A percentile compares a stretch with the other conserved stretches of the same genome.
phyloP scores from a whole-genome alignment of 2,113 vertebrate species.

The Archilochus colubris region DNA sequence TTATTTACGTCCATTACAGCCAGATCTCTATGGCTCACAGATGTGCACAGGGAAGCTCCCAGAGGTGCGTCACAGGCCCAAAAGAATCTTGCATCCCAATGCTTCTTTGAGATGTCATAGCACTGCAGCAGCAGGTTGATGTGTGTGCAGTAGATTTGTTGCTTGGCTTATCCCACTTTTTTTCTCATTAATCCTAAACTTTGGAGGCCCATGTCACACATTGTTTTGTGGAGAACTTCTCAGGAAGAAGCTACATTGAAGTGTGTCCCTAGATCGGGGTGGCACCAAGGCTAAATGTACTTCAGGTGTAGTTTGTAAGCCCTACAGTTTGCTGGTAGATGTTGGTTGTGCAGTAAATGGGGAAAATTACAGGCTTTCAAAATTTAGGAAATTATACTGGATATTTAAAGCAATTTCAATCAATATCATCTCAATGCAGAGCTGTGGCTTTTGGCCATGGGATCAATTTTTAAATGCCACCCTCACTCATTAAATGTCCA shows the following conservation, averaged over 20 bases:
- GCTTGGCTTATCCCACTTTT: slow-evolving; percentile 81
- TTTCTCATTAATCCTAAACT: slow-evolving; percentile 73
- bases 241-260: slow-evolving; percentile 49
- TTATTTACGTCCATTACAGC: slow-evolving; percentile 88
- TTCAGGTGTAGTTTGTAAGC: slow-evolving; percentile 31
- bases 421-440: background rate
- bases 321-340: slow-evolving; percentile 26
- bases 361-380: slow-evolving; percentile 19
- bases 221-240: slow-evolving; percentile 72
- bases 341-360: slow-evolving; percentile 56
- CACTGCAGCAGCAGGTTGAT: slow-evolving; percentile 83
- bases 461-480: slow-evolving; percentile 22
- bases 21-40: slow-evolving; percentile 89
- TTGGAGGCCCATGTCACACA: slow-evolving; percentile 79
- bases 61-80: slow-evolving; percentile 87
- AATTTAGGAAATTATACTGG: slow-evolving; percentile 67
- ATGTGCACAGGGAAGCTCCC: slow-evolving; percentile 86
- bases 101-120: slow-evolving; percentile 86
- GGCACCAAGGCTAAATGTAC: slow-evolving; percentile 10
- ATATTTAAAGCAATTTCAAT: slow-evolving; percentile 36
- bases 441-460: slow-evolving; percentile 1
- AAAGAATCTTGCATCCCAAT: slow-evolving; percentile 83
- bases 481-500: background rate
- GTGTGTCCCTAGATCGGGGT: background rate
- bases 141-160: slow-evolving; percentile 84